A percentile compares a stretch with the other conserved stretches of the same genome.
These are phyloP conservation scores for Cyprinus carpio DNA, from an alignment of 2,113 vertebrate species.

Conservation along the genomic window DNA sequence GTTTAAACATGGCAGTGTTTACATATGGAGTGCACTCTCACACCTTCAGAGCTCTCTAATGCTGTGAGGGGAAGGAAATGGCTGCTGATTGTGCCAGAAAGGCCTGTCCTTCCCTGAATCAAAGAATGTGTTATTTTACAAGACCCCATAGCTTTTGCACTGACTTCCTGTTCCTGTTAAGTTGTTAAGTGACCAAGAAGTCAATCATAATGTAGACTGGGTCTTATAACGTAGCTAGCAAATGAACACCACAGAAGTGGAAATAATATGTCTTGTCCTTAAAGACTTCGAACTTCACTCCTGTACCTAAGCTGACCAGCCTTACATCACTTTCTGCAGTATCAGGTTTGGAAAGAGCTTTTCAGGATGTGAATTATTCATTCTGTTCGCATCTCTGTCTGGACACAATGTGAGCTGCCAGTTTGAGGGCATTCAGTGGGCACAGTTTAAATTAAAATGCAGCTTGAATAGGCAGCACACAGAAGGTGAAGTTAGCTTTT, in stretches of 20 bases:
- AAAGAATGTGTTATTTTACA: constrained; percentile 16
- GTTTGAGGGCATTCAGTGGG: neutral
- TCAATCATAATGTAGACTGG: neutral
- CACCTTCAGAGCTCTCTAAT: constrained; percentile 8
- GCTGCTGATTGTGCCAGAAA: constrained; percentile 41
- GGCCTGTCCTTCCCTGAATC: constrained; percentile 17
- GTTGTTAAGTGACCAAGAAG: neutral
- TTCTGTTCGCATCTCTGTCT: constrained; percentile 20
- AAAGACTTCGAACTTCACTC: neutral
- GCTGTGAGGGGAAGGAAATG: constrained; percentile 29
- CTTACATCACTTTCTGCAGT: constrained; percentile 2
- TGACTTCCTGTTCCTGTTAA: neutral
- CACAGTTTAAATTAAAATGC: neutral
- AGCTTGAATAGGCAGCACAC: neutral
- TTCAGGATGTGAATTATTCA: constrained; percentile 50
- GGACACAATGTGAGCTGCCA: neutral
- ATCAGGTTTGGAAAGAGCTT: constrained; percentile 44
- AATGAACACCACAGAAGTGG: neutral
- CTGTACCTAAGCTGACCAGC: neutral
- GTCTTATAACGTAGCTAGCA: neutral
- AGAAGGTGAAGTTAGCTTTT: neutral
- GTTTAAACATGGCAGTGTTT: neutral
- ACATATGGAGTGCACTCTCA: constrained; percentile 1
- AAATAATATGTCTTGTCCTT: neutral
- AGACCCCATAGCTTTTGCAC: constrained; percentile 13